Evolutionary conservation across 2,113 vertebrate species (phyloP).

Genomic region (Uropsilus gracilis): DNA sequence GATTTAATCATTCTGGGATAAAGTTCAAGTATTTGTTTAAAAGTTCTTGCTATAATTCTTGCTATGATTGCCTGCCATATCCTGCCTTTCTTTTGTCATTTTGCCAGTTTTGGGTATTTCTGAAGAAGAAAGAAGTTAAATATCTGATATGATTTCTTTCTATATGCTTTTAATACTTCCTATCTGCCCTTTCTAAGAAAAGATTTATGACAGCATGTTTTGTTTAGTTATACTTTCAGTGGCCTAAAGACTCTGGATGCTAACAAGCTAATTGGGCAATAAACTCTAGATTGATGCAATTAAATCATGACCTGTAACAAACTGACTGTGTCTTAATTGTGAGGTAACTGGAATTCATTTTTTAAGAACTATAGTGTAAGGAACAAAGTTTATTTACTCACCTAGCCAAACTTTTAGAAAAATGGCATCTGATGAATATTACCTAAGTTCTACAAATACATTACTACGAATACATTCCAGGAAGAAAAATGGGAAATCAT

Average conservation of each 20-base stretch:
- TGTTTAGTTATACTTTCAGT: conserved; percentile 64
- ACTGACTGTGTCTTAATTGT: conserved; percentile 26
- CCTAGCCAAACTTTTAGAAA: conserved; percentile 35
- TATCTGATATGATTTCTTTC: background rate
- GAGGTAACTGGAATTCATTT: conserved; percentile 50
- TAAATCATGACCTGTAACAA: conserved; percentile 59
- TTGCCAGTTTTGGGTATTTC: background rate
- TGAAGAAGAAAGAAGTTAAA: background rate
- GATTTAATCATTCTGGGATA: background rate
- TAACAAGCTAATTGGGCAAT: conserved; percentile 64
- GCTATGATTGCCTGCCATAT: background rate
- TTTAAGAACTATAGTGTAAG: background rate
- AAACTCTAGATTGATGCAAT: conserved; percentile 44
- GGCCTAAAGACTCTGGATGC: conserved; percentile 30
- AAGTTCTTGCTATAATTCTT: background rate
- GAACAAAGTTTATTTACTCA: conserved; percentile 25
- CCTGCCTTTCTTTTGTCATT: background rate
- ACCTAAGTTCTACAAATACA: background rate
- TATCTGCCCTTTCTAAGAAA: conserved; percentile 40
- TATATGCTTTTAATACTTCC: background rate
- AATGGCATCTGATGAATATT: conserved; percentile 12
- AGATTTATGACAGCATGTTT: conserved; percentile 55
- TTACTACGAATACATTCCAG: background rate
- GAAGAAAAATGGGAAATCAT: background rate
- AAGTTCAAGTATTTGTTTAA: background rate